A percentile compares a stretch with the other conserved stretches of the same genome.
Conservation (phyloP, 2,888 invertebrate species). For the Drosophila anomalata region DNA sequence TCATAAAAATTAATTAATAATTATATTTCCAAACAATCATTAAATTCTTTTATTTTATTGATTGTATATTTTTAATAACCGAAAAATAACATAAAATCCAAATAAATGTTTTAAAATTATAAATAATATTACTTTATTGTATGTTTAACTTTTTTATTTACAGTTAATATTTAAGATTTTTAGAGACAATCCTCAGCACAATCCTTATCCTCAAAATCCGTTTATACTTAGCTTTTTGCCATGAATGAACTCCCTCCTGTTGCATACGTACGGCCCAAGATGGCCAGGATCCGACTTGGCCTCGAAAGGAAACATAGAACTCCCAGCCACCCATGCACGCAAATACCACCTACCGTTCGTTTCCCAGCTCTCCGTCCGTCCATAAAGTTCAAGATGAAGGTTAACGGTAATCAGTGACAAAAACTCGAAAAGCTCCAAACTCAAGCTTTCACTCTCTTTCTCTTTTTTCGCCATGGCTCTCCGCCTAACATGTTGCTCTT, state of each 20-base stretch:
- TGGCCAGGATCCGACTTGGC: conserved; percentile 31
- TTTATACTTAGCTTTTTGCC: conserved; percentile 14
- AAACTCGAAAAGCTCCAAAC: conserved; percentile 47
- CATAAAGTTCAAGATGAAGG: conserved; percentile 78
- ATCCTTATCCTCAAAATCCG: not conserved
- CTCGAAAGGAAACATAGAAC: conserved; percentile 50
- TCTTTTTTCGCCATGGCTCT: not conserved
- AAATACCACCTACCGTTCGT: not conserved
- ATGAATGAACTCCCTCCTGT: conserved; percentile 79
- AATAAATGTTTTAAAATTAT: too few species aligned
- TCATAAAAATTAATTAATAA: not conserved
- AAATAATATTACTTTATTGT: too few species aligned
- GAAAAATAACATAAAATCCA: too few species aligned
- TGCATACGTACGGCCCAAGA: conserved; percentile 73
- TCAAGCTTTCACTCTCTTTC: conserved; percentile 43
- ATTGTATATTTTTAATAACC: too few species aligned
- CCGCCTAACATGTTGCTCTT: conserved; percentile 61
- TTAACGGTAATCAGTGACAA: conserved; percentile 49
- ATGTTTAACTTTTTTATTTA: too few species aligned
- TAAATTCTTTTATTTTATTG: not conserved
- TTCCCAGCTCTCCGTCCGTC: conserved; percentile 38
- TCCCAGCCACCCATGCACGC: conserved; percentile 13
- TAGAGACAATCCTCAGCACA: not conserved
- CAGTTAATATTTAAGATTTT: not conserved
- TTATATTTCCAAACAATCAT: not conserved